Base-by-base conservation (phyloP, 1,140 invertebrate genomes). In the Lysiphlebus fabarum region DNA sequence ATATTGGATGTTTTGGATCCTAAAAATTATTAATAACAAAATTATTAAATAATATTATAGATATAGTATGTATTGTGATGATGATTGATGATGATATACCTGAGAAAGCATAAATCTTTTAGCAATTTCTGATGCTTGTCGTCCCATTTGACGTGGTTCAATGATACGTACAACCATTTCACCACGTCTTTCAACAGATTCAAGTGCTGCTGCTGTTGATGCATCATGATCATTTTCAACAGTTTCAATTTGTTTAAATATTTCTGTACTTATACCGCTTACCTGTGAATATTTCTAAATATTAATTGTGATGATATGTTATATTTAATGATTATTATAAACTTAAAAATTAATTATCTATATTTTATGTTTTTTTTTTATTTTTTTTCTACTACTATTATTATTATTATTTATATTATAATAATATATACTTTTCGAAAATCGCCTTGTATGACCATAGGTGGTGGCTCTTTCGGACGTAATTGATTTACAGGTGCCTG, bases 241-340 rank as follows among this genome's bases (percentile, higher is more conserved):
- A 62, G 91, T 91, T 82, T 96, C 93, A 83, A 96, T 92, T 84
- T 96, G 93, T 65, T 93, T 90, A 83, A 96, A 96, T 78, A 96
- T 94, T 81, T 96, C 93, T 68, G 90, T 91, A 73, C 92, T 95
- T 68, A 96, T 95, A 68, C 93, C 93, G 76, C 90, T 93, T 68
- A 93, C 89, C 90, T 92, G 80, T 57, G 82, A 81, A 63, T 66
- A 62, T 69, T 65, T 66, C 65, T 66, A 58, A 63, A 62, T 53
- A 45, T 61, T 14, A 65, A 40, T 36, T 54, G 37, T 56, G 49
- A 41, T 54, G 57, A 40, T 62, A 44, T 45, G 33, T 50, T 17
- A 47, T 62, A 10, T 7, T 33, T 9, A 10, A 40, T 51, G 1
- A 14, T 10, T 11, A 9, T 9, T 49, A 57, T 6, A 12, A 11